Evolutionary conservation across 2,797 vertebrate species (phyloP).

Genomic region (Uromys caudimaculatus): DNA sequence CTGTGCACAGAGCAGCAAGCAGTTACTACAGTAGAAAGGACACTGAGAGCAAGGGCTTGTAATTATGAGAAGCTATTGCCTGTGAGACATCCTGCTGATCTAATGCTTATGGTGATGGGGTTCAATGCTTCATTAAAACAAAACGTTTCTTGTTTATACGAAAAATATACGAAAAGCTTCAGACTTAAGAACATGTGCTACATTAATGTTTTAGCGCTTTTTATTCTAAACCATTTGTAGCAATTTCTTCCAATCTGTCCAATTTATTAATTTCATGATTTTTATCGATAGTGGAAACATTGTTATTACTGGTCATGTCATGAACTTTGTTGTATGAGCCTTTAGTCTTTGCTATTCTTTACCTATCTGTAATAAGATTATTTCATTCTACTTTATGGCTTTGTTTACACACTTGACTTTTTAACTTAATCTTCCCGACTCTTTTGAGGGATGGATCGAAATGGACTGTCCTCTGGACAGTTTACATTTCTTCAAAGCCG

Average conservation of each 20-base stretch:
- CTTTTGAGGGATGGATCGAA: neutral
- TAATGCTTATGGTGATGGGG: neutral
- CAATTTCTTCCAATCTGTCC: neutral
- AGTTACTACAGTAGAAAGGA: neutral
- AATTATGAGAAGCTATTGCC: neutral
- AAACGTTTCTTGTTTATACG: neutral
- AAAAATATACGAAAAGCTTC: neutral
- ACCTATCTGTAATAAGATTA: neutral
- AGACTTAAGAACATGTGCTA: neutral
- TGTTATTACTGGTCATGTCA: neutral
- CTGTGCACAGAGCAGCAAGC: fast-evolving
- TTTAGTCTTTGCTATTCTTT: neutral
- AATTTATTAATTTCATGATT: neutral
- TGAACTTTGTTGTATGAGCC: neutral
- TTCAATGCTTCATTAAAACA: neutral
- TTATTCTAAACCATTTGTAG: neutral
- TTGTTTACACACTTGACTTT: neutral
- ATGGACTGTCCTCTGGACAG: neutral
- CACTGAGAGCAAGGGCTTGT: neutral
- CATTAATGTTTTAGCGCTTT: neutral
- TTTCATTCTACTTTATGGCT: constrained; percentile 8
- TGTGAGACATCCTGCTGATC: neutral
- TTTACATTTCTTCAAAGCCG: constrained; percentile 1
- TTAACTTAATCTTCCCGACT: neutral
- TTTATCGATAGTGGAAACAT: neutral